These are phyloP conservation scores for Poecilobothrus nobilitatus DNA, from an alignment of 2,888 invertebrate species.

Conservation along the genomic window DNA sequence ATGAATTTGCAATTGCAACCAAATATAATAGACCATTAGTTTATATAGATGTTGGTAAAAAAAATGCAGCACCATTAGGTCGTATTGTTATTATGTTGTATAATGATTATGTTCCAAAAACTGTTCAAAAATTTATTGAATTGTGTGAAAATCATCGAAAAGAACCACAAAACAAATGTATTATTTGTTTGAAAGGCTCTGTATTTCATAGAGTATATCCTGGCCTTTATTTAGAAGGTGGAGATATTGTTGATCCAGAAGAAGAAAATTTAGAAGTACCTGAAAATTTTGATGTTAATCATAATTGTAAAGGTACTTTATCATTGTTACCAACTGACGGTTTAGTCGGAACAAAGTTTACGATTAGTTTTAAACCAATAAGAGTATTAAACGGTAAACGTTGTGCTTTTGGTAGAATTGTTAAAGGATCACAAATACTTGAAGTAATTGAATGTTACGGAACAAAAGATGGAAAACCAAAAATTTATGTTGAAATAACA, in stretches of 20 bases:
- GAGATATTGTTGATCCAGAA: constrained; percentile 15
- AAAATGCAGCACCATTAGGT: constrained; percentile 26
- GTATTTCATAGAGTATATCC: constrained; percentile 18
- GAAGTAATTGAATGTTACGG: constrained; percentile 31
- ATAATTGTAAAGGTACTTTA: constrained; percentile 18
- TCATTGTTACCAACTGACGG: constrained; percentile 17
- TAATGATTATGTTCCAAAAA: constrained; percentile 35
- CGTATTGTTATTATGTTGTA: constrained; percentile 32
- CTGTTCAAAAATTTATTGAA: constrained; percentile 32
- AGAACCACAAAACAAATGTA: too few relatives aligned
- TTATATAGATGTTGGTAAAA: constrained; percentile 31
- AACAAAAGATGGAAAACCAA: constrained; percentile 33
- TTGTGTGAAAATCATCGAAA: constrained; percentile 14
- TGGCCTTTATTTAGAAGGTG: constrained; percentile 17
- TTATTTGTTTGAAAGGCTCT: background rate
- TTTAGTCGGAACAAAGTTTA: constrained; percentile 29
- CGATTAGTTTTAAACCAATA: constrained; percentile 35
- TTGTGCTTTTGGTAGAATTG: constrained; percentile 33
- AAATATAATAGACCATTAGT: constrained; percentile 30
- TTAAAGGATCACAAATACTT: constrained; percentile 30
- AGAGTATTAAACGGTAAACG: constrained; percentile 29
- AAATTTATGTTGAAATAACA: constrained; percentile 28
- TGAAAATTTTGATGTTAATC: constrained; percentile 18
- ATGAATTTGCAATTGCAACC: constrained; percentile 1
- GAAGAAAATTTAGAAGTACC: constrained; percentile 9